Base-by-base conservation (phyloP, 2,113 vertebrate species). In the Brevimyrus niger region DNA sequence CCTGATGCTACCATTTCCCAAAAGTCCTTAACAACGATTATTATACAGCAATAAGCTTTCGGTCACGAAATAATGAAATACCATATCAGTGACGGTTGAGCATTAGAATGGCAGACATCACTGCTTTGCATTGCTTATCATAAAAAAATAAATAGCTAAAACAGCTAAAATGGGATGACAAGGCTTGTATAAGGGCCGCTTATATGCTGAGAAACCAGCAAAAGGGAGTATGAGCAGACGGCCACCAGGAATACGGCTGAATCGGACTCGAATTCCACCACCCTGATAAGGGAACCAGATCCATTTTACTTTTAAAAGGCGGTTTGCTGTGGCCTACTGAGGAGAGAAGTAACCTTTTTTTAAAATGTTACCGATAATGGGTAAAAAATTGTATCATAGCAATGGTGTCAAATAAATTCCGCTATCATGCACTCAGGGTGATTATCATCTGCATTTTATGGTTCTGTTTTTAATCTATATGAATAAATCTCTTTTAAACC, bases 361-460 rank as follows among this genome's bases (percentile, higher is more conserved):
- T 15, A 27, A 42, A 87, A 87, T 46, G 35, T 51, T 80, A 80
- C 65, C 3, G 65, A 76, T 53, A 58, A 83, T 51, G 48, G 10
- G 31, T 15, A 53, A 83, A 89, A 89, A 83, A 55, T 27, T 11
- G 13, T 47, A 48, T 84, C 31, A 84, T 44, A 55, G 23, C 84
- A 89, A 53, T 87, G 48, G 47, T 83, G 48, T 86, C 48, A 58
- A 86, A 87, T 87, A 80, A 87, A 90, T 90, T 76, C 50, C 9
- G 48, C 88, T 86, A 94, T 89, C 86, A 91, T 91, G 84, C 61
- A 69, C 82, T 55, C 55, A 73, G 89, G 23, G 53, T 76, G 89
- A 87, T 92, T 90, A 91, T 92, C 92, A 89, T 82, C 89, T 88
- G 35, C 90, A 91, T 92, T 93, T 93, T 90, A 91, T 93, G 91